Conservation (phyloP, 2,888 invertebrate species). For the Physocephala rufipes region DNA sequence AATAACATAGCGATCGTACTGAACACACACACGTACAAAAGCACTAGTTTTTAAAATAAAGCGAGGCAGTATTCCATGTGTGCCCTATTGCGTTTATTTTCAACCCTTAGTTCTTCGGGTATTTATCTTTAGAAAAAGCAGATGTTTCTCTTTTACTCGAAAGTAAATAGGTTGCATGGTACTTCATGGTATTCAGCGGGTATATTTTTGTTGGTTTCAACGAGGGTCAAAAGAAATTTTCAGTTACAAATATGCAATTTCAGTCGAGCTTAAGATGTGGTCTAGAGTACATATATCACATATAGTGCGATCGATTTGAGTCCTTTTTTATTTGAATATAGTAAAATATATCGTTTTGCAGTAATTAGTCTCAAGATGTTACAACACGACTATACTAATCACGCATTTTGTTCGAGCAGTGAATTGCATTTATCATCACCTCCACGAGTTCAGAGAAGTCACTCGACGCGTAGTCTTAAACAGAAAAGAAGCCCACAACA, state of each 20-base stretch:
- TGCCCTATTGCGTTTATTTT: conserved; percentile 42
- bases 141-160: conserved; percentile 55
- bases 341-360: neutral
- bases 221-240: conserved; percentile 40
- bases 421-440: conserved; percentile 69
- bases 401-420: conserved; percentile 82
- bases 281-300: conserved; percentile 1
- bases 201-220: conserved; percentile 43
- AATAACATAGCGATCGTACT: conserved; percentile 48
- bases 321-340: neutral
- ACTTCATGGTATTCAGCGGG: conserved; percentile 43
- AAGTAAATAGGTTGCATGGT: conserved; percentile 41
- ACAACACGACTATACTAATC: conserved; percentile 75
- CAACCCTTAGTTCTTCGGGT: conserved; percentile 50
- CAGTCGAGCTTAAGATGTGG: conserved; percentile 53
- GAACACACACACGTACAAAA: conserved; percentile 26
- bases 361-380: conserved; percentile 53
- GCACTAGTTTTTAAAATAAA: neutral
- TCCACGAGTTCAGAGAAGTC: conserved; percentile 64
- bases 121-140: conserved; percentile 49
- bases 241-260: conserved; percentile 48
- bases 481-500: conserved; percentile 44
- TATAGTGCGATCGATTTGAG: neutral
- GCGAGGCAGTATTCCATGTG: neutral
- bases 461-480: conserved; percentile 64